Conservation (phyloP, 2,113 vertebrate species). For the Cebus imitator region DNA sequence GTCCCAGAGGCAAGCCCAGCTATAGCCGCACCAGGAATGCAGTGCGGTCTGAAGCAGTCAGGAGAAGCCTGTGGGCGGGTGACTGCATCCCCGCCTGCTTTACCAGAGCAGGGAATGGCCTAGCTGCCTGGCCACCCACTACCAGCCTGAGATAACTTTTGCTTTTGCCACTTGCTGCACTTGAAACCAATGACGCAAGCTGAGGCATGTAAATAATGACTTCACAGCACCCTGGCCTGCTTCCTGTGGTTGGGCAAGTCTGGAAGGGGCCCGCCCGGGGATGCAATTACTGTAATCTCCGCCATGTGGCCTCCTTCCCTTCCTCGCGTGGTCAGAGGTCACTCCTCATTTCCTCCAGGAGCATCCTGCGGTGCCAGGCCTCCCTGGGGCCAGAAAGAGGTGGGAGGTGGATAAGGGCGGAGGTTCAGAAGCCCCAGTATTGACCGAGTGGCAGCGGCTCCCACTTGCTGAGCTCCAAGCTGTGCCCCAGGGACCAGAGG, state of each 20-base stretch:
- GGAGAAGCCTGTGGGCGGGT: not conserved
- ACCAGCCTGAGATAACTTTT: not conserved
- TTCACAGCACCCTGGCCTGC: accelerated
- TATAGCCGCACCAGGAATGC: accelerated
- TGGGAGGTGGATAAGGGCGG: accelerated
- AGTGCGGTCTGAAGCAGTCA: accelerated
- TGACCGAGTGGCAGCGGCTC: no score
- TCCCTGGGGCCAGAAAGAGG: not conserved
- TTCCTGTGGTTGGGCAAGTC: accelerated
- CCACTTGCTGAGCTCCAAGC: not conserved
- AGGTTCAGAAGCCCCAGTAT: not conserved
- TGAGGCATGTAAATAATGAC: accelerated
- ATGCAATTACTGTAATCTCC: not conserved
- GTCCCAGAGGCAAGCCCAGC: no score
- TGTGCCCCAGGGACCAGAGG: not conserved
- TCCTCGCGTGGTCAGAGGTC: not conserved
- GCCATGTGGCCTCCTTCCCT: not conserved
- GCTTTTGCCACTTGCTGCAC: not conserved
- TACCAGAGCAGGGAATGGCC: accelerated
- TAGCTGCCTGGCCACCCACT: not conserved
- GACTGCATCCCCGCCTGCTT: accelerated
- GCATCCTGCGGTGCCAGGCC: not conserved
- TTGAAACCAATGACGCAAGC: not conserved
- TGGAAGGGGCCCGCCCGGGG: not conserved
- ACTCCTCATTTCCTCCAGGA: not conserved